Evolutionary conservation across 2,113 vertebrate genomes (phyloP).

Genomic region (Dendropsophus ebraccatus): DNA sequence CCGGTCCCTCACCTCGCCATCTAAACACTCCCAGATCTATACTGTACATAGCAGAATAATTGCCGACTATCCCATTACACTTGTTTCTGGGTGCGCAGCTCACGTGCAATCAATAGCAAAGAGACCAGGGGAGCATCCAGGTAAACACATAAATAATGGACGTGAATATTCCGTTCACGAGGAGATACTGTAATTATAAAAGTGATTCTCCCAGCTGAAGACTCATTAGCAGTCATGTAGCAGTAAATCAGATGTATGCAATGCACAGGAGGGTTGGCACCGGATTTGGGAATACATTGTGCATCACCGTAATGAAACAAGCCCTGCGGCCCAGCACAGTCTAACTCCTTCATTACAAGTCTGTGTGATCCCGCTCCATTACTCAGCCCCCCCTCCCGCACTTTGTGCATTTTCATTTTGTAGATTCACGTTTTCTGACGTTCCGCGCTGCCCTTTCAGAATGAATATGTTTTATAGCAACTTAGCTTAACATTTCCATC

Average conservation of each 20-base stretch:
- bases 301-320: slow-evolving; percentile 34
- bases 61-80: too few relatives aligned
- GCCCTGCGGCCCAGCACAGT: background rate
- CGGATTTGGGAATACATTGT: background rate
- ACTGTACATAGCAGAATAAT: too few relatives aligned
- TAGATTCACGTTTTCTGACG: background rate
- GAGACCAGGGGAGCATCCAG: background rate
- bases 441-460: background rate
- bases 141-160: slow-evolving; percentile 2
- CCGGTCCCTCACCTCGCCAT: too few relatives aligned
- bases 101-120: background rate
- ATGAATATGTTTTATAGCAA: slow-evolving; percentile 31
- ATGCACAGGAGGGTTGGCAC: slow-evolving; percentile 1
- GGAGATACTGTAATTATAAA: slow-evolving; percentile 18
- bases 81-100: too few relatives aligned
- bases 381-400: background rate
- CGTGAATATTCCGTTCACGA: background rate
- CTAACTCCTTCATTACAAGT: slow-evolving; percentile 3
- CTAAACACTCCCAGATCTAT: too few relatives aligned
- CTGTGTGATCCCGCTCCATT: background rate
- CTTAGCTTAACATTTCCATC: slow-evolving; percentile 27
- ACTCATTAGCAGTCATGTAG: slow-evolving; percentile 36
- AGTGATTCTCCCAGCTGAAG: background rate
- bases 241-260: slow-evolving; percentile 27
- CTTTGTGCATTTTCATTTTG: slow-evolving; percentile 10